phyloP scores from a whole-genome alignment of 2,888 invertebrate genomes.

The Clivina fossor region DNA sequence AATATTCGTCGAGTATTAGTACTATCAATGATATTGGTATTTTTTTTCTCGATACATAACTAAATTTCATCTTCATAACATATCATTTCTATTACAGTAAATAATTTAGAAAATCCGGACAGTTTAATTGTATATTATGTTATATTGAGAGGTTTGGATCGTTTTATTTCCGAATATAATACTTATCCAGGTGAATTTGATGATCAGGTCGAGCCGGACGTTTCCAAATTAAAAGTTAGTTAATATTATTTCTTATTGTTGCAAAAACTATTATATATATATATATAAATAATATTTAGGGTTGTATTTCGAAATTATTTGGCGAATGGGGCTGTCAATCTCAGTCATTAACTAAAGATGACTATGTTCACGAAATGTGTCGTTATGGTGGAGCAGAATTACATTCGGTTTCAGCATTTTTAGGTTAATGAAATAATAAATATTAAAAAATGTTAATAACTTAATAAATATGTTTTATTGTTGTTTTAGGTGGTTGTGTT shows the following conservation, averaged over 20 bases:
- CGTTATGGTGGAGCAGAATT: conserved; percentile 94
- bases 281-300: background rate
- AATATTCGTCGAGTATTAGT: conserved; percentile 62
- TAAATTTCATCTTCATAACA: background rate
- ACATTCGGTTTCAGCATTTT: conserved; percentile 89
- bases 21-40: conserved; percentile 22
- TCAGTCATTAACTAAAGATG: conserved; percentile 75
- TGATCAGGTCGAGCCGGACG: conserved; percentile 86
- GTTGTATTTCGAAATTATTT: conserved; percentile 64
- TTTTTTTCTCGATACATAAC: background rate
- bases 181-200: conserved; percentile 86
- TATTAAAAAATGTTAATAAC: background rate
- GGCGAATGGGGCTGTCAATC: conserved; percentile 82
- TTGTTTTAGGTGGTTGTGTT: conserved; percentile 74
- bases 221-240: conserved; percentile 76
- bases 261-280: background rate
- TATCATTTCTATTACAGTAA: conserved; percentile 14
- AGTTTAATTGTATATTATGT: conserved; percentile 88
- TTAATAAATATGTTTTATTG: conserved; percentile 7
- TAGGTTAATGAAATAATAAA: conserved; percentile 56
- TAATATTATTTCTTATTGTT: background rate
- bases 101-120: conserved; percentile 73
- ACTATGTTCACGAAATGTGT: conserved; percentile 92
- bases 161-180: conserved; percentile 85
- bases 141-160: conserved; percentile 85